Evolutionary conservation across 2,888 invertebrate genomes (phyloP), one percentile per base, ranked within the genome.

Genomic region (Cerceris rybyensis): DNA sequence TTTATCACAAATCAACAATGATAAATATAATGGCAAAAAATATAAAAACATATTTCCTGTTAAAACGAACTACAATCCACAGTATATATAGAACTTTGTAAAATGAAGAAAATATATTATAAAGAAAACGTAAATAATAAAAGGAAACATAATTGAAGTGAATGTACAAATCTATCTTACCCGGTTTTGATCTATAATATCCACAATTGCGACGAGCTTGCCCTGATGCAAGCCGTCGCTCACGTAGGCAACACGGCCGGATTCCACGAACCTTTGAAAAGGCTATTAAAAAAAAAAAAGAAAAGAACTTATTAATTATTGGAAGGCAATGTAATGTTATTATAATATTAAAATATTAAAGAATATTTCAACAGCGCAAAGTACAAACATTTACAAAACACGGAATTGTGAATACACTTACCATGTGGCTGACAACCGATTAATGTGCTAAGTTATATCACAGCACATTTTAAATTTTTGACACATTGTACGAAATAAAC

Each of bases 141-240:
- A 46, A 11, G 4, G n/a, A n/a, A 63, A 49, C 7, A 41, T 52
- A 16, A 9, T 42, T n/a, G 13, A 54, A 17, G 13, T 7, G n/a
- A n/a, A 9, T 9, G 13, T 64, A 7, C 17, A 75, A 46, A 65
- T 61, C 58, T 55, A n/a, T 90, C 93, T 93, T 92, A 96, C 96
- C 93, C 98, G 96, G 91, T 98, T 99, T 94, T 99, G 98, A 93
- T 99, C 98, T 90, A 99, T 98, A 89, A 99, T 95, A 93, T 99
- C 98, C 80, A 99, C 98, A 92, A 99, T 98, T 90, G 96, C 95
- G 88, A 97, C 96, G 78, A 99, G 94, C 93, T 98, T 98, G 87
- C 99, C 99, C 93, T 96, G 96, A 90, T 98, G 93, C 75, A 95
- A 95, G 68, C 99, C 99, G 91, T 97, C 96, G 77, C 98, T 96